These are phyloP conservation scores for Enteromius treurensis DNA, from an alignment of 2,797 vertebrate genomes.

Conservation along the genomic window DNA sequence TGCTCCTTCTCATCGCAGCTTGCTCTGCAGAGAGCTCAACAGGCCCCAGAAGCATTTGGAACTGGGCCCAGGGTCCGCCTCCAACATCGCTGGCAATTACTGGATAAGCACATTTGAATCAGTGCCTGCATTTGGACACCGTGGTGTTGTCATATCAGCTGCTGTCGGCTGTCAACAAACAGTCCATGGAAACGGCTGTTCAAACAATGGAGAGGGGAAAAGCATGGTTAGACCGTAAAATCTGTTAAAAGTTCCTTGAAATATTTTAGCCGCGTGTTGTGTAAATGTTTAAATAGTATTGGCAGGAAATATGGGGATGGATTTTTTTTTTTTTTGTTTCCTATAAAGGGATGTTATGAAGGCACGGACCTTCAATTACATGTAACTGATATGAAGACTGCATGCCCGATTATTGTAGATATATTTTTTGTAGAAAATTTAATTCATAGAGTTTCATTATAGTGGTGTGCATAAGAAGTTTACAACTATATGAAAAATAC, in stretches of 20 bases:
- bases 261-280: constrained; percentile 38
- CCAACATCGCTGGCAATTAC: constrained; percentile 53
- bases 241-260: constrained; percentile 32
- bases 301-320: constrained; percentile 44
- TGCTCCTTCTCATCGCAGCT: constrained; percentile 71
- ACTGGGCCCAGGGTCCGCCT: constrained; percentile 38
- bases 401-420: neutral
- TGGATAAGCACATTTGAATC: constrained; percentile 63
- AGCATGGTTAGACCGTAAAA: constrained; percentile 15
- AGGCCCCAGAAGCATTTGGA: constrained; percentile 57
- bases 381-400: neutral
- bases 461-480: neutral
- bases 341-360: neutral
- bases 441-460: neutral
- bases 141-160: constrained; percentile 65
- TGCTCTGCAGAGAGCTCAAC: constrained; percentile 59
- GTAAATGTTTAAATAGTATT: constrained; percentile 51
- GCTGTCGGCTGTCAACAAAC: constrained; percentile 63
- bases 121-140: constrained; percentile 59
- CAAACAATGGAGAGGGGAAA: constrained; percentile 55
- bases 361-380: neutral
- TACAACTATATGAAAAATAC: neutral
- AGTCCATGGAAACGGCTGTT: constrained; percentile 62
- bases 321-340: neutral
- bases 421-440: neutral